Evolutionary conservation across 2,113 vertebrate genomes (phyloP).

Genomic region (Ptyas mucosa): DNA sequence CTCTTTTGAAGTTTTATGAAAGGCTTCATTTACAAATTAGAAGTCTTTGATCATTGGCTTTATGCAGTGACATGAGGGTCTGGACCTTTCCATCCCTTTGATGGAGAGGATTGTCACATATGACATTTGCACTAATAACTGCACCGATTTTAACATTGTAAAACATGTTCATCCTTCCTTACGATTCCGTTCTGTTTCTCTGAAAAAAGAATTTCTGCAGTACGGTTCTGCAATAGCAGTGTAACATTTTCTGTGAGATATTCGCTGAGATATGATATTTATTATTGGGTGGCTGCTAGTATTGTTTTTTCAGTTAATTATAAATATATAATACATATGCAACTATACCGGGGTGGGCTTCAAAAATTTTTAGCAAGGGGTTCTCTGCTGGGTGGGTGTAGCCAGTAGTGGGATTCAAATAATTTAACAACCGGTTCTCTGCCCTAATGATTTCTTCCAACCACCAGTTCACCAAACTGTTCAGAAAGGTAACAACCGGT

Average conservation of each 20-base stretch:
- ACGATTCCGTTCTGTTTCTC: not conserved
- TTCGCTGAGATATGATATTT: not conserved
- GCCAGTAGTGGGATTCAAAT: no score
- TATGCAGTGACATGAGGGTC: not conserved
- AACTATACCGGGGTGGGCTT: not conserved
- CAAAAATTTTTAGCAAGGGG: no score
- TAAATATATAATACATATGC: not conserved
- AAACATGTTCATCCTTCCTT: not conserved
- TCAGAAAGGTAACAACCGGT: no score
- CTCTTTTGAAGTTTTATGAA: conserved; percentile 1
- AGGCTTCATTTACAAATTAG: conserved; percentile 6
- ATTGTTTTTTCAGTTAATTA: not conserved
- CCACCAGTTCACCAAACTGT: no score
- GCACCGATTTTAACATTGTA: not conserved
- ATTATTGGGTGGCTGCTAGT: not conserved
- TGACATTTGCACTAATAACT: not conserved
- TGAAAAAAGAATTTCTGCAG: not conserved
- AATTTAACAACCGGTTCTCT: no score
- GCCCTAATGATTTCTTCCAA: no score
- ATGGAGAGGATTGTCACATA: not conserved
- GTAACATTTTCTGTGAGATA: not conserved
- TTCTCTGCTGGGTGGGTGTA: no score
- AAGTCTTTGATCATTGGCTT: conserved; percentile 22
- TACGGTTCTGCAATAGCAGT: not conserved
- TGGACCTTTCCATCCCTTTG: not conserved